A percentile compares a stretch with the other conserved stretches of the same genome.
Evolutionary conservation across 1,140 invertebrate species (phyloP).

Genomic region (Apis mellifera): DNA sequence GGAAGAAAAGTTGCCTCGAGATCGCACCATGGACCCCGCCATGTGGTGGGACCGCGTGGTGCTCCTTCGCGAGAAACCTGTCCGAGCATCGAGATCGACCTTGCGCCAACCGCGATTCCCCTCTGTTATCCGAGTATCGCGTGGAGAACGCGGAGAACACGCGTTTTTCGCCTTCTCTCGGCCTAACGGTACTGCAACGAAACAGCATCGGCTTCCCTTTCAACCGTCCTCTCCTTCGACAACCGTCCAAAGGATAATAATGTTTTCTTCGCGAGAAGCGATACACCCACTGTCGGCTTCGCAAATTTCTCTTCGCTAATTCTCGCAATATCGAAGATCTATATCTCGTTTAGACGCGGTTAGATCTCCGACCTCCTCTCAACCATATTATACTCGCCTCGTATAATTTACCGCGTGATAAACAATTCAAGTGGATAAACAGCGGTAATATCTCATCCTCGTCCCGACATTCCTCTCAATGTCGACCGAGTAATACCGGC

Average conservation of each 20-base stretch:
- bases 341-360: constrained; percentile 48
- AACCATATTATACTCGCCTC: constrained; percentile 46
- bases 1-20: constrained; percentile 47
- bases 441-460: constrained; percentile 44
- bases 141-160: constrained; percentile 30
- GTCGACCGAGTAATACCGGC: constrained; percentile 39
- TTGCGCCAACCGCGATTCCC: constrained; percentile 52
- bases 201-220: neutral
- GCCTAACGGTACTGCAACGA: constrained; percentile 24
- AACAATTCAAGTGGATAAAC: constrained; percentile 50
- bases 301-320: constrained; percentile 50
- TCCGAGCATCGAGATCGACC: constrained; percentile 48
- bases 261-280: constrained; percentile 24
- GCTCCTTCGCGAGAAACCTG: constrained; percentile 50
- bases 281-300: constrained; percentile 24
- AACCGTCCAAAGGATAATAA: neutral
- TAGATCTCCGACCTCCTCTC: constrained; percentile 40
- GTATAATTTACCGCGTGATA: constrained; percentile 53
- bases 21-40: neutral
- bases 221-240: neutral
- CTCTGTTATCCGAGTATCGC: constrained; percentile 61
- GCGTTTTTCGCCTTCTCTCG: constrained; percentile 23
- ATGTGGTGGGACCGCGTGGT: neutral
- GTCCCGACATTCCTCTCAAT: constrained; percentile 51
- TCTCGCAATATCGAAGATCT: constrained; percentile 48